These are phyloP conservation scores for Crypturellus undulatus DNA, from an alignment of 2,113 vertebrate species.

Conservation along the genomic window DNA sequence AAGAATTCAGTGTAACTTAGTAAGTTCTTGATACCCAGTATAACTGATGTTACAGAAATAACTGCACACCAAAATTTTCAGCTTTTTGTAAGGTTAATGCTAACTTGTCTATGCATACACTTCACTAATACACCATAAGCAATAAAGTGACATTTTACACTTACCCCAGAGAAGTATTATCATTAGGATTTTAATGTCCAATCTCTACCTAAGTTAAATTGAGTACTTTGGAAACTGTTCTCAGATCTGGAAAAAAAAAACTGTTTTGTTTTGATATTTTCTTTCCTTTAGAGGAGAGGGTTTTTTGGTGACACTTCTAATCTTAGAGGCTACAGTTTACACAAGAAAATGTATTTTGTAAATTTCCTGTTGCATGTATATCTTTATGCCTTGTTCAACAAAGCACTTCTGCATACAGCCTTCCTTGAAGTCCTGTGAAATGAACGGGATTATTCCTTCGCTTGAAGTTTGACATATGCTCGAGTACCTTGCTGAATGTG, in stretches of 20 bases:
- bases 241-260: background rate
- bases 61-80: background rate
- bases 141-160: constrained; percentile 36
- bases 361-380: background rate
- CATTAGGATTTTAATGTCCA: background rate
- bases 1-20: fast-evolving
- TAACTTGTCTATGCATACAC: constrained; percentile 37
- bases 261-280: background rate
- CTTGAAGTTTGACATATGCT: background rate
- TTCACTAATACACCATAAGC: constrained; percentile 9
- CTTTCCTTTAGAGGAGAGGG: background rate
- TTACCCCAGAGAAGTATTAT: background rate
- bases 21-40: background rate
- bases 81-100: background rate
- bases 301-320: constrained; percentile 4
- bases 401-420: constrained; percentile 8
- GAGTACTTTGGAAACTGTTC: background rate
- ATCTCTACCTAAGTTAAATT: background rate
- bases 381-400: constrained; percentile 2
- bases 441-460: background rate
- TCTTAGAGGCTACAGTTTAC: constrained; percentile 30
- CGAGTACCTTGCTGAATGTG: constrained; percentile 23
- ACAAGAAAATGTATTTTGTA: constrained; percentile 40
- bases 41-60: background rate
- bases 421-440: background rate